Conservation (phyloP, 2,113 vertebrate genomes). For the Hypomesus transpacificus region DNA sequence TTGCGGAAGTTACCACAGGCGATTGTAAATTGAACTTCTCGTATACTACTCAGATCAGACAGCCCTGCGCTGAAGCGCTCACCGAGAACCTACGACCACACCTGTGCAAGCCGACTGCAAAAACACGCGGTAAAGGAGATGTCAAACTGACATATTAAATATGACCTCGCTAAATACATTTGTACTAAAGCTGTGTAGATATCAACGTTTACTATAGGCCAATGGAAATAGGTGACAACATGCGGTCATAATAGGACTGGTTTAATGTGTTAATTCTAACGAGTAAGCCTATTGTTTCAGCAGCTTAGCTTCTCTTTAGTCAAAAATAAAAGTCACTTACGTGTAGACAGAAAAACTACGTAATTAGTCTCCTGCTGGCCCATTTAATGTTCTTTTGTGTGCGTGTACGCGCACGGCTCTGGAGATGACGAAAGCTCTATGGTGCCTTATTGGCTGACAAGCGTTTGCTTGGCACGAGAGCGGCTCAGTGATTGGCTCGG, state of each 20-base stretch:
- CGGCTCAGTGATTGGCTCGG: conserved; percentile 56
- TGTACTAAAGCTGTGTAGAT: neutral
- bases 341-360: neutral
- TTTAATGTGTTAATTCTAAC: no score
- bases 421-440: conserved; percentile 55
- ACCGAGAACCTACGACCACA: no score
- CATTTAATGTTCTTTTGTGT: neutral
- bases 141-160: neutral
- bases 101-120: no score
- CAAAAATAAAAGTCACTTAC: neutral
- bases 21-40: no score
- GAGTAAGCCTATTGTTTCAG: no score
- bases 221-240: no score
- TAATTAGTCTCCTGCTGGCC: no score
- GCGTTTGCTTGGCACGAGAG: conserved; percentile 30
- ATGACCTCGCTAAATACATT: neutral
- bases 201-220: neutral
- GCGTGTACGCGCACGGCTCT: conserved; percentile 21
- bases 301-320: no score
- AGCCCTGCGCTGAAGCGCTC: no score
- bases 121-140: neutral
- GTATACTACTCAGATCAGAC: no score
- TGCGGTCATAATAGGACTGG: no score
- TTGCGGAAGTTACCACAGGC: no score
- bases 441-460: conserved; percentile 51